Base-by-base conservation (phyloP, 2,888 invertebrate species). In the Drosophila rubida region DNA sequence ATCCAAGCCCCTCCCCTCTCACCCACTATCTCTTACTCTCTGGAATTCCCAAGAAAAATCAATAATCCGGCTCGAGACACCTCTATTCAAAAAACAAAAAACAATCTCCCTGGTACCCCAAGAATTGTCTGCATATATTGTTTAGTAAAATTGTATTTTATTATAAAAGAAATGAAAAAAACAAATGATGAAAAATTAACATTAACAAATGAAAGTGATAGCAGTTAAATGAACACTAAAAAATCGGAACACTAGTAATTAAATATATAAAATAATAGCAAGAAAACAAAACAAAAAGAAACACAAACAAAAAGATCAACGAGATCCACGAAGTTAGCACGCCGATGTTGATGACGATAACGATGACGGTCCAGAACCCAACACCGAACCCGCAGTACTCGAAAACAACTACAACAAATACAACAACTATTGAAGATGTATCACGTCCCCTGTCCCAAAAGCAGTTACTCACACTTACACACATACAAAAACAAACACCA, bases 71-170 rank as follows among this genome's bases (percentile, higher is more conserved):
- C 4, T 16, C 0, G 16, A 16, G n/a, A 27, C n/a, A 1, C 37
- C 19, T 14, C 32, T 19, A 27, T 13, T n/a, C 32, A n/a, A 27
- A 27, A n/a, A 35, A 14, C 8, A 37, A 39, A 13, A 22, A 23
- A 41, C 39, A 6, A 22, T 7, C 27, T 14, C 19, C 30, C n/a
- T 11, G 7, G 23, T 39, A 35, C 27, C 25, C 61, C 4, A 51
- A 37, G n/a, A 64, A 69, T 41, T 53, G 49, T 64, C 45, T 64
- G 57, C 44, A 35, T 57, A 57, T 69, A 66, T 78, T 68, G 66
- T 78, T 82, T 87, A 85, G 85, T 67, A 44, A 76, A 83, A 74
- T 79, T 87, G 74, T 85, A 82, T 75, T 82, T 74, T 79, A 85
- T 50, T 63, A 70, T 64, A 53, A 55, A 63, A 61, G 50, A 13